Evolutionary conservation across 1,140 invertebrate species (phyloP).

Genomic region (Coelopa frigida): DNA sequence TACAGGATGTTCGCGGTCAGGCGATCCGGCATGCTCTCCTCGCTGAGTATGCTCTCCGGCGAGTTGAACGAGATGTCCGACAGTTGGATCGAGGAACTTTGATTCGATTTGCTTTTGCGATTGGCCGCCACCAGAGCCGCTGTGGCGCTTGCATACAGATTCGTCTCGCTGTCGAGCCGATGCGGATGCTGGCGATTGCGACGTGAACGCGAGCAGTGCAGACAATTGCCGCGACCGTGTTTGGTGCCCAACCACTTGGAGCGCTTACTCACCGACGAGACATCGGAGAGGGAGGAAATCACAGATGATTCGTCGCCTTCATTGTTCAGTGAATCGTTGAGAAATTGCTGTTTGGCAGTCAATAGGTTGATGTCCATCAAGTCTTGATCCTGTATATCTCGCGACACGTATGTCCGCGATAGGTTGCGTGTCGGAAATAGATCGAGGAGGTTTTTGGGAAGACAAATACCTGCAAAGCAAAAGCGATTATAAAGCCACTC

Average conservation of each 20-base stretch:
- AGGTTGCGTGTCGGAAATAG: slow-evolving; percentile 57
- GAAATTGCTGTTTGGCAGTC: slow-evolving; percentile 28
- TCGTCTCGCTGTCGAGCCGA: slow-evolving; percentile 8
- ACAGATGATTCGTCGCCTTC: slow-evolving; percentile 32
- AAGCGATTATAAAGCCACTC: background rate
- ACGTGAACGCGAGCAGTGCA: slow-evolving; percentile 29
- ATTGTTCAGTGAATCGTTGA: slow-evolving; percentile 39
- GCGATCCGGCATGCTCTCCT: slow-evolving; percentile 37
- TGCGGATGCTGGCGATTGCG: slow-evolving; percentile 19
- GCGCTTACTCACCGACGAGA: slow-evolving; percentile 31
- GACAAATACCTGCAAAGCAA: slow-evolving; percentile 56
- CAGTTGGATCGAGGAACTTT: slow-evolving; percentile 17
- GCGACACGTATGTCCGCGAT: slow-evolving; percentile 36
- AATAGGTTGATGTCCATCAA: slow-evolving; percentile 28
- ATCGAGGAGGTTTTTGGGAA: slow-evolving; percentile 60
- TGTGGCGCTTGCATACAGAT: slow-evolving; percentile 23
- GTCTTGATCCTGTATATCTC: slow-evolving; percentile 40
- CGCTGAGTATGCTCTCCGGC: slow-evolving; percentile 40
- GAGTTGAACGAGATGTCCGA: slow-evolving; percentile 39
- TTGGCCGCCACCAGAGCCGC: slow-evolving; percentile 23
- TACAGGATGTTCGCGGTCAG: slow-evolving; percentile 52
- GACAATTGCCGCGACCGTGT: slow-evolving; percentile 33
- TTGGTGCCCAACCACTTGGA: slow-evolving; percentile 26
- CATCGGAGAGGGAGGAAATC: slow-evolving; percentile 38
- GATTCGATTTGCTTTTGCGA: slow-evolving; percentile 10